Conservation (phyloP, 2,888 invertebrate genomes). For the Drosophila recens region DNA sequence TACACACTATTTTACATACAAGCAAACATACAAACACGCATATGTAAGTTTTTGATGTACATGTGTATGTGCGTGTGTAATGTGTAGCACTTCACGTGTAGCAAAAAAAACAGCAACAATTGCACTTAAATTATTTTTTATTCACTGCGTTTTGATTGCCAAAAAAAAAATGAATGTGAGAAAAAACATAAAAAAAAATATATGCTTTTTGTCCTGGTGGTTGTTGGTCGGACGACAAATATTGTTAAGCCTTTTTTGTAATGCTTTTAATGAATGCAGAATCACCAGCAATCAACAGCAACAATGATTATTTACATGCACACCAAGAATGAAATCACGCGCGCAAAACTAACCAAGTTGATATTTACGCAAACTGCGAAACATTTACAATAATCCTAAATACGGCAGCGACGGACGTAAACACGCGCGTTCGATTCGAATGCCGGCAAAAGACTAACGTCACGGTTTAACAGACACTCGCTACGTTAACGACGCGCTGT, state of each 20-base stretch:
- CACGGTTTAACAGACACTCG: slow-evolving; percentile 37
- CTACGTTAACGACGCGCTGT: slow-evolving; percentile 41
- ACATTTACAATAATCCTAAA: slow-evolving; percentile 29
- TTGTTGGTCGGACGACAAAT: not conserved
- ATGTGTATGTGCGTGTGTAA: slow-evolving; percentile 4
- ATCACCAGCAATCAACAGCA: slow-evolving; percentile 5
- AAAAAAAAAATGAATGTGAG: slow-evolving; percentile 6
- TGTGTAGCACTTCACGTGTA: slow-evolving; percentile 37
- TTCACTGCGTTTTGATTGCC: slow-evolving; percentile 29
- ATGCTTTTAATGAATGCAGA: slow-evolving; percentile 23
- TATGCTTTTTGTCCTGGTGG: slow-evolving; percentile 36
- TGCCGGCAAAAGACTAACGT: slow-evolving; percentile 63
- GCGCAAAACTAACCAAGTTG: slow-evolving; percentile 42
- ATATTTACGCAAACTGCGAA: slow-evolving; percentile 53
- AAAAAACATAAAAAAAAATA: slow-evolving; percentile 28
- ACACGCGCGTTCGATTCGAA: slow-evolving; percentile 52
- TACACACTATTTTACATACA: slow-evolving; percentile 36
- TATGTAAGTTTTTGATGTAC: not conserved
- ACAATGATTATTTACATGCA: slow-evolving; percentile 15
- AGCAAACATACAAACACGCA: not conserved
- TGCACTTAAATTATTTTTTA: slow-evolving; percentile 39
- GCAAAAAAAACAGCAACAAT: slow-evolving; percentile 33
- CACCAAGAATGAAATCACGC: slow-evolving; percentile 37
- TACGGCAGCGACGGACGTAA: slow-evolving; percentile 42
- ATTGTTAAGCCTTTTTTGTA: not conserved